phyloP scores from a whole-genome alignment of 1,140 invertebrate species.

The Drosophila auraria region DNA sequence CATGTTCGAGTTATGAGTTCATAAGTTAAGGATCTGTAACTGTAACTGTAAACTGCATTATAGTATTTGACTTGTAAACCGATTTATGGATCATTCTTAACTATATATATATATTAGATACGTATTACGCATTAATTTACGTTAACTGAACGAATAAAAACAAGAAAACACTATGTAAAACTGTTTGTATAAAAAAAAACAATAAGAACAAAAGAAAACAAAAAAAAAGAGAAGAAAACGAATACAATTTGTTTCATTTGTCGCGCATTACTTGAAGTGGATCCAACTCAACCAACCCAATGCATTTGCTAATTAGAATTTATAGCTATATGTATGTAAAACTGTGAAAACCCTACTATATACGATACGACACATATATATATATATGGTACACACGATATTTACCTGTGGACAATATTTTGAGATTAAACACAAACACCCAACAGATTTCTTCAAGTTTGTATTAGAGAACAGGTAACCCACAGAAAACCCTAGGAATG shows the following conservation, averaged over 20 bases:
- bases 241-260: conserved; percentile 49
- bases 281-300: conserved; percentile 59
- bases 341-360: conserved; percentile 38
- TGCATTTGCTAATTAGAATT: conserved; percentile 61
- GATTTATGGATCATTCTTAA: conserved; percentile 54
- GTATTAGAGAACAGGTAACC: conserved; percentile 58
- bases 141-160: conserved; percentile 47
- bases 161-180: conserved; percentile 51
- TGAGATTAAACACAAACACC: conserved; percentile 45
- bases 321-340: conserved; percentile 51
- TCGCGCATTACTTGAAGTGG: conserved; percentile 38
- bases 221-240: conserved; percentile 49
- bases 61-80: conserved; percentile 59
- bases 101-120: conserved; percentile 57
- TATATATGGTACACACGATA: conserved; percentile 33
- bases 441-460: conserved; percentile 43
- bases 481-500: conserved; percentile 5
- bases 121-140: conserved; percentile 50
- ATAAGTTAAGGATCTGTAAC: conserved; percentile 47
- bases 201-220: conserved; percentile 44
- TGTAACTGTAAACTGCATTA: conserved; percentile 54
- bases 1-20: conserved; percentile 45
- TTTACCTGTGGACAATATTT: conserved; percentile 66
- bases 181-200: conserved; percentile 55
- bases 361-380: conserved; percentile 45